A percentile compares a stretch with the other conserved stretches of the same genome.
These are phyloP conservation scores for Lepisosteus osseus DNA, from an alignment of 2,113 vertebrate genomes.

Conservation along the genomic window DNA sequence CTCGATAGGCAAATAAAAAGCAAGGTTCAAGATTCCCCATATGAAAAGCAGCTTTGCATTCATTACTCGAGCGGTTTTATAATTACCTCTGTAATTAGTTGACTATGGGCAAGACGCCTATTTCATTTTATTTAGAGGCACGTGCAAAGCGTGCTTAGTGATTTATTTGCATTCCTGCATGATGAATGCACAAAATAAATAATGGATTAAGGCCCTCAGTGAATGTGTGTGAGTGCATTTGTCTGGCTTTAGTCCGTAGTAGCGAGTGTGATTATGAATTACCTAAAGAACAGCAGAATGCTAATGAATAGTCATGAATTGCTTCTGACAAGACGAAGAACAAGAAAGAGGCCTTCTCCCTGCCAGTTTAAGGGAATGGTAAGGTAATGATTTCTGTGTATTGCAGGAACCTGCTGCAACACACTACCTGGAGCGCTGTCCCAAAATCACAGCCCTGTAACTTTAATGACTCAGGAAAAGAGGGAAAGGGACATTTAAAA, in stretches of 20 bases:
- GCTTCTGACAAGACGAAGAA: not conserved
- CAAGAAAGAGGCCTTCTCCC: not conserved
- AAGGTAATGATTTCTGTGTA: not conserved
- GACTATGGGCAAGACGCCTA: not conserved
- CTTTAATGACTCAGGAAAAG: not conserved
- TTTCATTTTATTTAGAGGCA: not conserved
- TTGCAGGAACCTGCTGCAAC: not conserved
- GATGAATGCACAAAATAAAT: constrained; percentile 15
- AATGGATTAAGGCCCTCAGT: not conserved
- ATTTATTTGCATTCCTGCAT: constrained; percentile 10
- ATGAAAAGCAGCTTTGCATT: constrained; percentile 12
- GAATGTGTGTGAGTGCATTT: not conserved
- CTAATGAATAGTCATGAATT: constrained; percentile 20
- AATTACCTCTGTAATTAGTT: constrained; percentile 17
- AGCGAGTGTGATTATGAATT: constrained; percentile 10
- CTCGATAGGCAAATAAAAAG: constrained; percentile 1
- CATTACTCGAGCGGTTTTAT: constrained; percentile 15
- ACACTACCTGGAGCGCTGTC: not conserved
- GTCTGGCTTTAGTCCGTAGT: too few relatives aligned
- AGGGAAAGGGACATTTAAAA: not conserved
- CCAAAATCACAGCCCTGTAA: not conserved
- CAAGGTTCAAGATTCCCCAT: not conserved
- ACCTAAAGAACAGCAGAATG: not conserved
- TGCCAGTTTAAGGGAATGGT: constrained; percentile 1
- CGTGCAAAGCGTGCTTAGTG: not conserved